phyloP scores from a whole-genome alignment of 2,797 vertebrate species.

The Setipinna tenuifilis region DNA sequence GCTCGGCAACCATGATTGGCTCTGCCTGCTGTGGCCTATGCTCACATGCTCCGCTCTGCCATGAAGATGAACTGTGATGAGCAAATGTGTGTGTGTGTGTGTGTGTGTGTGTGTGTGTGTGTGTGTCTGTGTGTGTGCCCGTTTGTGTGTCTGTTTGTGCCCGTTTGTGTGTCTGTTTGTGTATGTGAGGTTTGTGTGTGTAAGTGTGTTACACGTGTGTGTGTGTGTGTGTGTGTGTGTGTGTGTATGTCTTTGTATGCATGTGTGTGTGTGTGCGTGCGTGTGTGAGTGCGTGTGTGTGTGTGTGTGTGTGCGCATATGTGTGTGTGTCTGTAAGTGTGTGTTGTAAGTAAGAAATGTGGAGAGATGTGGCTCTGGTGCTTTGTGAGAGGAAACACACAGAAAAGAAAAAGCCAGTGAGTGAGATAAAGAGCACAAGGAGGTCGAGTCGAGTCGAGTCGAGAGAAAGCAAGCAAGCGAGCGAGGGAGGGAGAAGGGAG shows the following conservation, averaged over 20 bases:
- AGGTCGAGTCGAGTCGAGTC: too few species aligned
- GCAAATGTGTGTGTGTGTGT: too few species aligned
- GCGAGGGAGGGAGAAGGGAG: background rate
- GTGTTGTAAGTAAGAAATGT: background rate
- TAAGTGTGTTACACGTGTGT: background rate
- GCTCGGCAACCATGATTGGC: background rate
- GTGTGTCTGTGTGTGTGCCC: background rate
- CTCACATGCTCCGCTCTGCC: too few species aligned
- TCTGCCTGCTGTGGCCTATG: slow-evolving; percentile 10
- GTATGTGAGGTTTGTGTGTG: background rate
- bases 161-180: background rate
- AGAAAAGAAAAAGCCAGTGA: background rate
- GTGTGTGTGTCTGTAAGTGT: background rate
- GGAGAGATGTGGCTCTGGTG: background rate
- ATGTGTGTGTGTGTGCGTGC: background rate
- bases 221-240: background rate
- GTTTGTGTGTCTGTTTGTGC: background rate
- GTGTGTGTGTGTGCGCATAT: background rate
- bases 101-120: background rate
- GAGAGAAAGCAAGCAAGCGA: background rate
- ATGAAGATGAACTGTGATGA: too few species aligned
- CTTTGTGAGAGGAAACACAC: background rate
- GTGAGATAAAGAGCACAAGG: background rate
- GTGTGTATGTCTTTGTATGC: background rate
- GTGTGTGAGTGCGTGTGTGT: too few species aligned